Base-by-base conservation (phyloP, 2,888 invertebrate species). In the Lithophane leautieri region DNA sequence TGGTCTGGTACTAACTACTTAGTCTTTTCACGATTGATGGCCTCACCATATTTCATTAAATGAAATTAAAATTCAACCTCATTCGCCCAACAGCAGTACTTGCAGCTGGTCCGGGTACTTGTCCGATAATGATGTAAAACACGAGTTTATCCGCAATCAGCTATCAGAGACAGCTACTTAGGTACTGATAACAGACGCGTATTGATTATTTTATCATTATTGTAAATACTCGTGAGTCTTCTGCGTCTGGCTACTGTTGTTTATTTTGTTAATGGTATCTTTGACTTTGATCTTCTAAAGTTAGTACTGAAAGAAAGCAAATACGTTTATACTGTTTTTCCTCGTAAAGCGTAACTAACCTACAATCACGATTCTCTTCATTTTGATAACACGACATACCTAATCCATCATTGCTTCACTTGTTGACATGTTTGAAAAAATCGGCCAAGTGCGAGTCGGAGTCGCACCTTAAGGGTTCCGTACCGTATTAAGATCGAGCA, bases 121-220 rank as follows among this genome's bases (percentile, higher is more conserved):
- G 16, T 42, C n/a, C 9, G 42, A 60, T 50, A 58, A 25, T 34
- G n/a, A 67, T 42, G 16, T 16, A 42, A 56, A 56, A 65, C 40
- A 25, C 42, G 14, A 44, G 19, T 65, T 58, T 52, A 65, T 62
- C 70, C 16, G 19, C n/a, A 2, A 7, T 19, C 28, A 16, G 14
- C n/a, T 70, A 70, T 70, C 81, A 79, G 73, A 73, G 73, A 67
- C 50, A 58, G 25, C 25, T 65, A 76, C 14, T 76, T 42, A n/a
- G n/a, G n/a, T n/a, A 47, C 22, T 34, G 40, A 77, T 82, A 68
- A 67, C 56, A 82, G 25, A 25, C 14, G 16, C 0, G 19, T 71
- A 77, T 82, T 81, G 60, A 82, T 70, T 82, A 82, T 61, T 61
- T 66, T 70, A 76, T 79, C 56, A 76, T n/a, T 60, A 81, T 62